Evolutionary conservation across 1,140 invertebrate species (phyloP).

Genomic region (Aricia agestis): DNA sequence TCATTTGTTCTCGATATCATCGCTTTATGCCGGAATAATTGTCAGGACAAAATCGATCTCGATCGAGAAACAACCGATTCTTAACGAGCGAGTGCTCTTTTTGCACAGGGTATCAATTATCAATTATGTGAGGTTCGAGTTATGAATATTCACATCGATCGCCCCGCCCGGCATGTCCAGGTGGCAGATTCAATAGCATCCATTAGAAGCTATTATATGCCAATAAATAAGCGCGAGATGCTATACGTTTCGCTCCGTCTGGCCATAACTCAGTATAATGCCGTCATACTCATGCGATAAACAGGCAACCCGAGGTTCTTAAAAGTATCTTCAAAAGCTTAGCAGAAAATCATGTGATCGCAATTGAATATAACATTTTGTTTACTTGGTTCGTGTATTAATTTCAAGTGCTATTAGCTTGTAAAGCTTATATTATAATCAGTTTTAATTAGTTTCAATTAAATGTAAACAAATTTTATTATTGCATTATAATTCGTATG

Average conservation of each 20-base stretch:
- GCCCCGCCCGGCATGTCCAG: conserved; percentile 44
- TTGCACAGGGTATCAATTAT: conserved; percentile 60
- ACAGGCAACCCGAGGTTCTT: not conserved
- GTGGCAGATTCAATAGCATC: conserved; percentile 65
- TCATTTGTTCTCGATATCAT: conserved; percentile 70
- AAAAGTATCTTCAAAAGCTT: not conserved
- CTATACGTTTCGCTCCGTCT: conserved; percentile 50
- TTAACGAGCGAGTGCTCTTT: conserved; percentile 71
- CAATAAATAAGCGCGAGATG: conserved; percentile 68
- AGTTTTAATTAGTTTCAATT: too few species aligned
- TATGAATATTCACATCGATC: conserved; percentile 64
- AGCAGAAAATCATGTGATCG: too few species aligned
- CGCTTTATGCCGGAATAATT: conserved; percentile 37
- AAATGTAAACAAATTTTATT: too few species aligned
- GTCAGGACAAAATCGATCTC: conserved; percentile 33
- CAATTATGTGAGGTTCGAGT: conserved; percentile 55
- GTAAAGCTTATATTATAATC: too few species aligned
- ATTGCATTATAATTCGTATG: too few species aligned
- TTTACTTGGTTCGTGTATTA: too few species aligned
- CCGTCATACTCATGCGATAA: conserved; percentile 2
- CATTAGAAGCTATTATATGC: conserved; percentile 68
- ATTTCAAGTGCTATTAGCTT: too few species aligned
- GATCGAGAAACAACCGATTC: conserved; percentile 66
- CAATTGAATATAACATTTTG: too few species aligned
- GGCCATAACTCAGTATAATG: conserved; percentile 55